phyloP scores from a whole-genome alignment of 2,797 vertebrate genomes.

The Brachymystax lenok region DNA sequence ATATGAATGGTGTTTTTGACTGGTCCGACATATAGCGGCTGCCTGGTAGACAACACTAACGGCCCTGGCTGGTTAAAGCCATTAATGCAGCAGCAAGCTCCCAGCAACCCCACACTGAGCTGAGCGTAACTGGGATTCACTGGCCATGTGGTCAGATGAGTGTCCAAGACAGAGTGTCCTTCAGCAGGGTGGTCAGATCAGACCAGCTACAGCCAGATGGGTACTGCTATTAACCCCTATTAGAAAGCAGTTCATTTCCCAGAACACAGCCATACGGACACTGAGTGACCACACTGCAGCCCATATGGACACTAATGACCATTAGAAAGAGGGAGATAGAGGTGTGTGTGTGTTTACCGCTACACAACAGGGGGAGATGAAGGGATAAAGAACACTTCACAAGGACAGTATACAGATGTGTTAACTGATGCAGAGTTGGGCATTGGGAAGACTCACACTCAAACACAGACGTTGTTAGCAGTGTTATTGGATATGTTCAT shows the following conservation, averaged over 20 bases:
- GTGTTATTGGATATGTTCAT: background rate
- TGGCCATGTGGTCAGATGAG: conserved; percentile 45
- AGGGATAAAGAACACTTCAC: conserved; percentile 1
- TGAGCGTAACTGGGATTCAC: background rate
- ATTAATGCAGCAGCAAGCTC: background rate
- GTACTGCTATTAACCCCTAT: conserved; percentile 63
- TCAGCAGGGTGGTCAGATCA: conserved; percentile 63
- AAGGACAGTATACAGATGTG: background rate
- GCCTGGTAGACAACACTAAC: background rate
- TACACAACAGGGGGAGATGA: conserved; percentile 16
- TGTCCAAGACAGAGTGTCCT: conserved; percentile 51
- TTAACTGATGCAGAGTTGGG: background rate
- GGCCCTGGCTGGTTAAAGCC: background rate
- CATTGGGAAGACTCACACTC: background rate
- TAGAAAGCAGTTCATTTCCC: conserved; percentile 53
- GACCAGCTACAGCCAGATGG: conserved; percentile 40
- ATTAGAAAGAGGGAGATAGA: background rate
- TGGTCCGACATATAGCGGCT: background rate
- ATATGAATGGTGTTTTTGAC: too few species aligned
- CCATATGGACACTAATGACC: background rate
- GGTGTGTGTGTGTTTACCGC: background rate
- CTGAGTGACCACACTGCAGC: conserved; percentile 7
- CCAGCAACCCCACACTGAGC: background rate
- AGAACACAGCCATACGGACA: conserved; percentile 50
- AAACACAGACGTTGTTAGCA: background rate